Base-by-base conservation (phyloP, 2,888 invertebrate species). In the Stratiomys singularior region DNA sequence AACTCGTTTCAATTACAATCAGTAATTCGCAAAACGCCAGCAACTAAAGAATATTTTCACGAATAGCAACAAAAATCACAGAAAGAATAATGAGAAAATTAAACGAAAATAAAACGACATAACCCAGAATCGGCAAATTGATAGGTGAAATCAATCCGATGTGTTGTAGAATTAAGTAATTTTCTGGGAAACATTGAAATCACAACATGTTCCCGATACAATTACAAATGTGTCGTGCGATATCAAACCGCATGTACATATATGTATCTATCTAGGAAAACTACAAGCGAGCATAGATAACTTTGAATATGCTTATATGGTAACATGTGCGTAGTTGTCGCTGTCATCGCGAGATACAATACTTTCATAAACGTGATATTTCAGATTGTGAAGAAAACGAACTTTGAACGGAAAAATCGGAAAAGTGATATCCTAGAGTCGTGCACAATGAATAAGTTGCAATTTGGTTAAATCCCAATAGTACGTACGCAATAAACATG, bases 161-260 rank as follows among this genome's bases (percentile, higher is more conserved):
- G 23, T 21, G 58, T 60, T 60, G 58, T 60, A 60, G 58, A 60
- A 25, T 60, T 60, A 60, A 60, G 58, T 60, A 60, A 60, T 60
- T 60, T 60, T 60, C 58, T 60, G 13, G 25, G 58, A 23, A 60
- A 60, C 58, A 60, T 60, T 60, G 58, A 60, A 60, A 60, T 60
- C 58, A 60, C 58, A 23, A 23, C 58, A 60, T 60, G 58, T 60
- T 60, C 23, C 58, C 58, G 21, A 23, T 60, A 23, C 58, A 60
- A 25, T 60, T 60, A 60, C 21, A 25, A 60, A n/a, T 23, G 21
- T 21, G 23, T 60, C 18, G 52, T 18, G 25, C 58, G 18, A 60
- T 60, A 60, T 60, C 58, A 60, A 13, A 23, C 25, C 58, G 23
- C 58, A 56, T n/a, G n/a, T n/a, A 37, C 37, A 37, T 37, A 37